These are phyloP conservation scores for Lasioglossum leucozonium DNA, from an alignment of 2,888 invertebrate genomes.

Conservation along the genomic window DNA sequence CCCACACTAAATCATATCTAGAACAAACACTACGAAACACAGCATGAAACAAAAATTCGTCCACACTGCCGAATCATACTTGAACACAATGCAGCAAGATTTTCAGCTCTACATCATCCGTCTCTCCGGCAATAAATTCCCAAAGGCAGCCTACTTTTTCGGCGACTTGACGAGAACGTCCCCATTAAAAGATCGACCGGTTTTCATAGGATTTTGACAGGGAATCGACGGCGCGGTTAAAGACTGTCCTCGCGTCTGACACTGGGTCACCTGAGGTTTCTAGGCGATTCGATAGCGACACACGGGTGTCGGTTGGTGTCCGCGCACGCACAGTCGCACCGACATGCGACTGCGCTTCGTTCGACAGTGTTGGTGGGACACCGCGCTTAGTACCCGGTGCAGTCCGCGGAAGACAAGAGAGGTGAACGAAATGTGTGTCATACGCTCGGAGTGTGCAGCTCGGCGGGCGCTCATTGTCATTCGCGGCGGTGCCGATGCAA, in stretches of 20 bases:
- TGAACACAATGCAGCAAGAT: neutral
- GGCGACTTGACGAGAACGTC: neutral
- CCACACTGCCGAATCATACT: too few relatives aligned
- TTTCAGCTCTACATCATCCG: neutral
- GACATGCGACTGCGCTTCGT: neutral
- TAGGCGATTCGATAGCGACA: constrained; percentile 69
- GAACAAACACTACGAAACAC: neutral
- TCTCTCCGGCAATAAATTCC: neutral
- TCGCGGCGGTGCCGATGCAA: constrained; percentile 62
- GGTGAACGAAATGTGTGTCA: constrained; percentile 78
- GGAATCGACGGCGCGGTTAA: neutral
- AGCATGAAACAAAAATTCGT: neutral
- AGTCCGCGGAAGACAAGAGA: constrained; percentile 70
- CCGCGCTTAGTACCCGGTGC: constrained; percentile 42
- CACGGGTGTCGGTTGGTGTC: constrained; percentile 30
- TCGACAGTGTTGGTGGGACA: neutral
- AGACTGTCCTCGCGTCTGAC: neutral
- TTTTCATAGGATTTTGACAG: neutral
- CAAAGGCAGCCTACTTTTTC: neutral
- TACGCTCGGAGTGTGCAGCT: constrained; percentile 60
- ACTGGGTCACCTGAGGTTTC: constrained; percentile 68
- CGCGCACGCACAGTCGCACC: constrained; percentile 14
- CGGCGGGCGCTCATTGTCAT: constrained; percentile 68
- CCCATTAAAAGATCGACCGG: neutral
- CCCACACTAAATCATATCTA: neutral